phyloP scores from a whole-genome alignment of 2,797 vertebrate species.

The Luscinia megarhynchos region DNA sequence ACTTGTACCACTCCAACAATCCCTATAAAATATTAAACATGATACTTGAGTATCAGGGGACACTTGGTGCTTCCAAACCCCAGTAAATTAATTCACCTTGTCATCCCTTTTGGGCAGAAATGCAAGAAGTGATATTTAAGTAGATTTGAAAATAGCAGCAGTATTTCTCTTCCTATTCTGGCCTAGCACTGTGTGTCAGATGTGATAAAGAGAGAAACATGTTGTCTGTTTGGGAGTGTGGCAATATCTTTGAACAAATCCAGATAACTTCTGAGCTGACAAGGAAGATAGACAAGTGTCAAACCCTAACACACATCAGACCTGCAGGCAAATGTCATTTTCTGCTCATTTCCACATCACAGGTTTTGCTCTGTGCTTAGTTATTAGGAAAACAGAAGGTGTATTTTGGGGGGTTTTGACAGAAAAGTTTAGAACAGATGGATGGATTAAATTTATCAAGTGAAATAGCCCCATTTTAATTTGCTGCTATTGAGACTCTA shows the following conservation, averaged over 20 bases:
- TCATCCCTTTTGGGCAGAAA: conserved; percentile 8
- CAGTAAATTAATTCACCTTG: conserved; percentile 40
- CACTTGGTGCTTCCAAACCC: not conserved
- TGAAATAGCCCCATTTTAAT: not conserved
- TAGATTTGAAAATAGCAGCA: conserved; percentile 31
- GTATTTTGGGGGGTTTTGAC: not conserved
- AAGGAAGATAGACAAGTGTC: conserved; percentile 56
- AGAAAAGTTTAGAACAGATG: conserved; percentile 31
- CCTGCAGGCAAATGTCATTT: conserved; percentile 36
- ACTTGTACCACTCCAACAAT: not conserved
- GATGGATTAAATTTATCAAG: conserved; percentile 19
- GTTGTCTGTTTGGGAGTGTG: not conserved
- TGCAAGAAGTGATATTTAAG: conserved; percentile 23
- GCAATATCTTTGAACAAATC: conserved; percentile 28
- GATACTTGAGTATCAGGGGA: not conserved
- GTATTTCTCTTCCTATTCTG: conserved; percentile 1
- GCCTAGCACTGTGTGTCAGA: conserved; percentile 7
- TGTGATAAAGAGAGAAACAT: conserved; percentile 20
- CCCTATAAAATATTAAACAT: not conserved
- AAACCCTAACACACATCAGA: conserved; percentile 12
- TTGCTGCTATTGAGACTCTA: not conserved
- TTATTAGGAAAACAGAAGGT: conserved; percentile 8
- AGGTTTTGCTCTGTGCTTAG: not conserved
- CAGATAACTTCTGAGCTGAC: conserved; percentile 38
- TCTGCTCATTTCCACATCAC: conserved; percentile 43